Percentiles rank a stretch among this genome's conserved stretches.
Evolutionary conservation across 2,797 vertebrate species (phyloP).

Genomic region (Myiothlypis chrysogaster): DNA sequence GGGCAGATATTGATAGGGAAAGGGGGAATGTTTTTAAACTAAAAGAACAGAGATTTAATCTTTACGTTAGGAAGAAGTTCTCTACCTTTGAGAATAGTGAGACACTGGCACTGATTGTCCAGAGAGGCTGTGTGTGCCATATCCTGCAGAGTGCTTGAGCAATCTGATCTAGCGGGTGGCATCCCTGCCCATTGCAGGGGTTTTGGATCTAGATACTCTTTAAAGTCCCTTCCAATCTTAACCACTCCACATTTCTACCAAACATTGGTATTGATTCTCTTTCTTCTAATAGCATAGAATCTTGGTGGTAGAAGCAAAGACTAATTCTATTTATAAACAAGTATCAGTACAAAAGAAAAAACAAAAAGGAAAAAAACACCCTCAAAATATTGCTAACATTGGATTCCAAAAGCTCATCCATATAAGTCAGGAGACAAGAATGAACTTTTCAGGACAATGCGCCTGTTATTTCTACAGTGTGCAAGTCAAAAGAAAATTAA

Average conservation of each 20-base stretch:
- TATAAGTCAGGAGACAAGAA: neutral
- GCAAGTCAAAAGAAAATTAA: neutral
- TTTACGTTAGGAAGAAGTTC: neutral
- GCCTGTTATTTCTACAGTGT: neutral
- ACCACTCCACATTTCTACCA: neutral
- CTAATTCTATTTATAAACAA: neutral
- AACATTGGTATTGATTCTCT: neutral
- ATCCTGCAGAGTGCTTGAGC: neutral
- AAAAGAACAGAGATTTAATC: neutral
- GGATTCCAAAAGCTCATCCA: neutral
- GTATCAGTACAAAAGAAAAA: neutral
- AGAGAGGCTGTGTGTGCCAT: neutral
- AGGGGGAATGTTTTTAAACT: neutral
- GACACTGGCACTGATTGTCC: neutral
- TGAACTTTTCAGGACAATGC: neutral
- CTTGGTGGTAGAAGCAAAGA: neutral
- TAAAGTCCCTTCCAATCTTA: neutral
- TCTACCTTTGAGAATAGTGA: neutral
- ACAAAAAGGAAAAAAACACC: neutral
- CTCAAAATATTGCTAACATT: neutral
- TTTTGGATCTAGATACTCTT: neutral
- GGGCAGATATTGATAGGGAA: neutral
- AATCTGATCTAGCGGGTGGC: neutral
- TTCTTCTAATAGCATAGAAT: neutral
- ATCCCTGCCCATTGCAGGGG: neutral